These are phyloP conservation scores for Heteromyza rotundicornis DNA, from an alignment of 2,888 invertebrate species.

Conservation along the genomic window DNA sequence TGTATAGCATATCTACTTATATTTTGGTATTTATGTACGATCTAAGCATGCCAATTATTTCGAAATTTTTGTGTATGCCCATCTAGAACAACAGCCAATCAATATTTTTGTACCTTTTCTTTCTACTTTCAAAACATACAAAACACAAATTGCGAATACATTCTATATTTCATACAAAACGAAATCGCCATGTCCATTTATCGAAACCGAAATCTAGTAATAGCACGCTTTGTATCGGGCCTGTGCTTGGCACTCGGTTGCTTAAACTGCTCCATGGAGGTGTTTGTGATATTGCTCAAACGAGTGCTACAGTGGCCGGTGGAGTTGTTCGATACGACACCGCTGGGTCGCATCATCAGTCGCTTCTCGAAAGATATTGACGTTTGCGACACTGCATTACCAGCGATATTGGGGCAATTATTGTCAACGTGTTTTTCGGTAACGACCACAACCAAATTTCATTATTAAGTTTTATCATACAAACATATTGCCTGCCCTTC, in stretches of 20 bases:
- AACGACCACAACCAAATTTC: constrained; percentile 44
- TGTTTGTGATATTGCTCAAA: constrained; percentile 69
- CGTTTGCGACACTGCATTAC: constrained; percentile 66
- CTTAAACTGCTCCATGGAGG: constrained; percentile 67
- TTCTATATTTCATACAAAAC: too few relatives aligned
- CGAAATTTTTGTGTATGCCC: too few relatives aligned
- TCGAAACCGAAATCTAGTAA: too few relatives aligned
- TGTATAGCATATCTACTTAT: too few relatives aligned
- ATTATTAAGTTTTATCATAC: constrained; percentile 6
- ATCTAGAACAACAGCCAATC: too few relatives aligned
- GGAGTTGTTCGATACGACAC: constrained; percentile 81
- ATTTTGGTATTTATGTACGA: too few relatives aligned
- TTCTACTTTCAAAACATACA: too few relatives aligned
- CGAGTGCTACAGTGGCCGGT: constrained; percentile 73
- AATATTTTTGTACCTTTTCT: too few relatives aligned
- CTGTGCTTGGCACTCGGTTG: constrained; percentile 62
- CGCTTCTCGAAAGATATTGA: constrained; percentile 71
- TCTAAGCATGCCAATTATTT: too few relatives aligned
- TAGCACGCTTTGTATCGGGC: constrained; percentile 59
- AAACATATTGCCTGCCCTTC: too few relatives aligned
- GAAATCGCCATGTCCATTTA: too few relatives aligned
- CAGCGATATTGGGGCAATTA: constrained; percentile 58
- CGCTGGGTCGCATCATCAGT: constrained; percentile 76
- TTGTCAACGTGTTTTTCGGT: constrained; percentile 63
- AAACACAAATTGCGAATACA: too few relatives aligned